Base-by-base conservation (phyloP, 1,140 invertebrate genomes). In the Zaprionus nigranus region DNA sequence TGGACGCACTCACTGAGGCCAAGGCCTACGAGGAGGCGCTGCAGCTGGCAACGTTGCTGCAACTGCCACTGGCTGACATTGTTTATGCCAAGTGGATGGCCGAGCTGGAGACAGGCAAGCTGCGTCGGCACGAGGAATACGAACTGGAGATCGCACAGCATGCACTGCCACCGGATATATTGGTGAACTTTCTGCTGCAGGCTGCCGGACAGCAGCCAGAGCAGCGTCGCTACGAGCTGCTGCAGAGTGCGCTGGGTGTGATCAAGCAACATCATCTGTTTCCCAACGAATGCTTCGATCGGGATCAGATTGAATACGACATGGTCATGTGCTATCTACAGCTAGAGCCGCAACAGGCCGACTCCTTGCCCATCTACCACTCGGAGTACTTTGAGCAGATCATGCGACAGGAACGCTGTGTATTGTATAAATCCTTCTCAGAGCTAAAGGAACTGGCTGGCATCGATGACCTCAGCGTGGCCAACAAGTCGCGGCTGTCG, bases 311-410 rank as follows among this genome's bases (percentile, higher is more conserved):
- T 5, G 92, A 93, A 51, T 93, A 91, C 54, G 91, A 92, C 7
- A 92, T 93, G 90, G 77, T 91, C 4, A 15, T 86, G 17, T 87
- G 87, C 40, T 91, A 91, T 49, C 46, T 93, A 30, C 67, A 91
- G 53, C 49, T 87, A 26, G 53, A 79, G 1, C 61, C 70, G 13
- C 36, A 71, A 13, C 36, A 71, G n/a, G 36, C 53, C 0, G 2
- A 15, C 0, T 15, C 34, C 6, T 7, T 79, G 4, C 13, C 67
- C 13, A 81, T 93, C 28, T 92, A 92, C 53, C 85, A 93, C 46
- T 93, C 92, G 3, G 91, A 92, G 28, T 93, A 93, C 60, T 93
- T 79, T 49, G 92, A 93, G 61, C 81, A 92, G 46, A 92, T 93
- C 5, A 92, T 93, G 92, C 69, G 73, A 12, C 77, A 88, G 46